Conservation (phyloP, 2,113 vertebrate species). For the Menura novaehollandiae region DNA sequence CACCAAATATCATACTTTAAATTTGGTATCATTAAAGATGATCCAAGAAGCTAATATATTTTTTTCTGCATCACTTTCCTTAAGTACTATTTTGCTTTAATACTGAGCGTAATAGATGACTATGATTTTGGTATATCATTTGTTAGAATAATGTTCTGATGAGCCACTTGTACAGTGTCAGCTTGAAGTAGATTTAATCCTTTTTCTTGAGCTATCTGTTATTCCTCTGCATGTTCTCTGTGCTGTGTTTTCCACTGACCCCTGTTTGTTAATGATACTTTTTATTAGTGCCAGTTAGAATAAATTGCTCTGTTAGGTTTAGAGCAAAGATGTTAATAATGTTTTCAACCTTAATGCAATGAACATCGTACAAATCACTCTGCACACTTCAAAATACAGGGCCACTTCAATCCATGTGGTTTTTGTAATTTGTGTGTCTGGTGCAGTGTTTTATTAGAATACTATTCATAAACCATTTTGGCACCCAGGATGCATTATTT, state of each 20-base stretch:
- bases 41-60: conserved; percentile 11
- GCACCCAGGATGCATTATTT: background rate
- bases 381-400: background rate
- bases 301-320: conserved; percentile 40
- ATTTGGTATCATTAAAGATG: background rate
- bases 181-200: conserved; percentile 7
- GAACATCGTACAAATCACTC: background rate
- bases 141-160: conserved; percentile 27
- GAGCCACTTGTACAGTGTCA: background rate
- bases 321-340: conserved; percentile 35
- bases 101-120: background rate
- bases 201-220: conserved; percentile 11
- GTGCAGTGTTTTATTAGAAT: background rate
- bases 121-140: background rate
- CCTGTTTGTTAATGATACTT: conserved; percentile 32
- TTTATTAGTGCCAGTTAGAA: conserved; percentile 43
- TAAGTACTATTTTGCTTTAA: conserved; percentile 41
- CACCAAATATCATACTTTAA: background rate
- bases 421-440: background rate
- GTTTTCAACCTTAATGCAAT: conserved; percentile 37
- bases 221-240: background rate
- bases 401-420: background rate
- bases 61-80: conserved; percentile 9
- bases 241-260: conserved; percentile 19
- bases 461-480: background rate